A percentile compares a stretch with the other conserved stretches of the same genome.
Evolutionary conservation across 2,797 vertebrate genomes (phyloP).

Genomic region (Pangasius djambal): DNA sequence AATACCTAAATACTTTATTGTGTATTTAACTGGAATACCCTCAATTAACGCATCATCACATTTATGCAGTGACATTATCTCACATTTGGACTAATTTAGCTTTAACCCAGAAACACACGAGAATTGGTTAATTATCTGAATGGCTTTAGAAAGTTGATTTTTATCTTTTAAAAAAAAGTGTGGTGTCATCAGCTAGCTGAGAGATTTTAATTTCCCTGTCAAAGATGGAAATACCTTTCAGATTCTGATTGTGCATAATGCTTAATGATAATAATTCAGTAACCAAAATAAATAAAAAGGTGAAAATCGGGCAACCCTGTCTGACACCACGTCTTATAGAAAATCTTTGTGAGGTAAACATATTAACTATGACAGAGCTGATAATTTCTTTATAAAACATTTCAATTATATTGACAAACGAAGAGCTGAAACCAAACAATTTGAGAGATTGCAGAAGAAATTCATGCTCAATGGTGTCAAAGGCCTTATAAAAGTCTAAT

Average conservation of each 20-base stretch:
- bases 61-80: background rate
- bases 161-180: too few relatives aligned
- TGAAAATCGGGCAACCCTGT: background rate
- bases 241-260: too few relatives aligned
- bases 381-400: background rate
- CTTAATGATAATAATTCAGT: background rate
- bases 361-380: background rate
- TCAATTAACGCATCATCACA: too few relatives aligned
- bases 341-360: too few relatives aligned
- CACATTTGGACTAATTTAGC: background rate
- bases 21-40: too few relatives aligned
- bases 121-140: background rate
- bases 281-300: background rate
- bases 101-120: background rate
- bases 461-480: background rate
- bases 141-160: background rate
- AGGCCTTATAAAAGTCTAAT: background rate
- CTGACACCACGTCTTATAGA: too few relatives aligned
- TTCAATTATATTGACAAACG: too few relatives aligned
- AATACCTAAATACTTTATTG: too few relatives aligned
- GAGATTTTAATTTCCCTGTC: too few relatives aligned
- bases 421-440: background rate
- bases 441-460: conserved; percentile 1
- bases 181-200: too few relatives aligned
- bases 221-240: too few relatives aligned